Percentiles rank a stretch among this genome's conserved stretches.
phyloP scores from a whole-genome alignment of 1,140 invertebrate species.

The Cylas formicarius region DNA sequence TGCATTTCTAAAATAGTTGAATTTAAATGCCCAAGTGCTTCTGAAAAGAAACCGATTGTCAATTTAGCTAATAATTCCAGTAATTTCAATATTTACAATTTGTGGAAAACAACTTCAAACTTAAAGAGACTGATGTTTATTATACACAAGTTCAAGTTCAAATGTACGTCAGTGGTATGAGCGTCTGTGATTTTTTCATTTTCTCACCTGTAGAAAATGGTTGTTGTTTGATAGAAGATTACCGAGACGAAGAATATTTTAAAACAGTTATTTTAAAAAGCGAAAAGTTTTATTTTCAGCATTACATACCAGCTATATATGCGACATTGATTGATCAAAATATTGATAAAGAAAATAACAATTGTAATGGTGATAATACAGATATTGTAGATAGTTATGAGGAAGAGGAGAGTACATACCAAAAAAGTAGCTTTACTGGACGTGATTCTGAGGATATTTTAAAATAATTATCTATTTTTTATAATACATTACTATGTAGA shows the following conservation, averaged over 20 bases:
- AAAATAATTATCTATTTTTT: no score
- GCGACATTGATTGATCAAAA: no score
- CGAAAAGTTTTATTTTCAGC: slow-evolving; percentile 31
- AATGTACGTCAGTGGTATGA: slow-evolving; percentile 29
- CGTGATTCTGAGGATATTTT: no score
- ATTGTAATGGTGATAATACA: no score
- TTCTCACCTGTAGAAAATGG: slow-evolving; percentile 26
- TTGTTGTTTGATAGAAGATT: slow-evolving; percentile 16
- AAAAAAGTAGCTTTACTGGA: no score
- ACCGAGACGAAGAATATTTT: slow-evolving; percentile 26
- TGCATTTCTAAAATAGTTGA: slow-evolving; percentile 25
- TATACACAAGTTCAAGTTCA: slow-evolving; percentile 32
- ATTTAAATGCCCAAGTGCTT: slow-evolving; percentile 32
- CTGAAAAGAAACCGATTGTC: slow-evolving; percentile 24
- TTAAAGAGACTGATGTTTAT: slow-evolving; percentile 24
- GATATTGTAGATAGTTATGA: no score
- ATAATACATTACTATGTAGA: no score
- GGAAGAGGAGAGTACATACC: no score
- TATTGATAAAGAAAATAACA: no score
- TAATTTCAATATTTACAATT: slow-evolving; percentile 29
- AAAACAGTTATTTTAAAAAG: slow-evolving; percentile 21
- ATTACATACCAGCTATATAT: no score
- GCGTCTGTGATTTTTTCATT: slow-evolving; percentile 30
- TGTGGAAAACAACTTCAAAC: slow-evolving; percentile 15
- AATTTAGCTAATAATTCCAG: slow-evolving; percentile 17